These are phyloP conservation scores for Australoheros facetus DNA, from an alignment of 2,797 vertebrate genomes.

Conservation along the genomic window DNA sequence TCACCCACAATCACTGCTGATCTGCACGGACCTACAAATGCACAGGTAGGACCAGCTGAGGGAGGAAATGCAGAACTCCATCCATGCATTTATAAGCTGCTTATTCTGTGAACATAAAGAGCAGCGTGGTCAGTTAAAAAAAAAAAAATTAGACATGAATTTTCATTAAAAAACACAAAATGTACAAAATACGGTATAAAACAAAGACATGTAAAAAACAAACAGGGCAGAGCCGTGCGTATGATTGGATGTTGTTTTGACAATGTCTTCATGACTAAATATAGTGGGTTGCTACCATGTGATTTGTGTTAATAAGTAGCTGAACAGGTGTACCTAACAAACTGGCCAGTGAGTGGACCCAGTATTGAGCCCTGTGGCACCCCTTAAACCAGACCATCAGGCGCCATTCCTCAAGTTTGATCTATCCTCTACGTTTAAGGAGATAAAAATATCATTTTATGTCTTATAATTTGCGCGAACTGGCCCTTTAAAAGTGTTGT, in stretches of 20 bases:
- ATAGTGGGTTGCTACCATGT: no score
- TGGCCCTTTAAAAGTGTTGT: neutral
- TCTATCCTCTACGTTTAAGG: neutral
- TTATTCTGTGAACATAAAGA: no score
- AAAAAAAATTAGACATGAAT: neutral
- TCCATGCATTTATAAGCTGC: no score
- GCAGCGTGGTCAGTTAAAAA: no score
- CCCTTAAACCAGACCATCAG: neutral
- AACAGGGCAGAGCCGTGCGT: neutral
- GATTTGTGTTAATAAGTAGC: neutral
- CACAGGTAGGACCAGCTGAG: slow-evolving; percentile 77
- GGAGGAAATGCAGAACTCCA: neutral
- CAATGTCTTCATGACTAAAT: neutral
- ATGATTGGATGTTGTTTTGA: neutral
- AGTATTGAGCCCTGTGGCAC: neutral
- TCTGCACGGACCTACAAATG: slow-evolving; percentile 79
- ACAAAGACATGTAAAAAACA: neutral
- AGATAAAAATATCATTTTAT: neutral
- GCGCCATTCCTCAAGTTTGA: neutral
- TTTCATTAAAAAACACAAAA: neutral
- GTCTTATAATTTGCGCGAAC: neutral
- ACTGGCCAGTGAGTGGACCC: neutral
- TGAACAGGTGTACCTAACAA: neutral
- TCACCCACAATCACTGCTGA: slow-evolving; percentile 81
- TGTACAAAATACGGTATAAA: neutral